Evolutionary conservation across 2,797 vertebrate species (phyloP).

Genomic region (Percopsis omiscomaycus): DNA sequence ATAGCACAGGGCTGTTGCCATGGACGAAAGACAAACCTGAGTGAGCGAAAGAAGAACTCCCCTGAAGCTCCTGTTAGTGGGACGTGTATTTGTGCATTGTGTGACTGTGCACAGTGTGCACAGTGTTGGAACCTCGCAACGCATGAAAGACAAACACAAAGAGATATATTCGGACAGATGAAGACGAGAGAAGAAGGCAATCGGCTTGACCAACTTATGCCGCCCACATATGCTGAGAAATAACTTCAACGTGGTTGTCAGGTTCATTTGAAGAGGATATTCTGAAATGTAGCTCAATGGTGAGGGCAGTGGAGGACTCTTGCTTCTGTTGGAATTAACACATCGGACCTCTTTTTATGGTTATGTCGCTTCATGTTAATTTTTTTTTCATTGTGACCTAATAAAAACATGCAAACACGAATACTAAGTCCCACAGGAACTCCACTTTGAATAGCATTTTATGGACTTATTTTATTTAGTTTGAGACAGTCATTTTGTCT

Average conservation of each 20-base stretch:
- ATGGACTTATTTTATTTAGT: conserved; percentile 46
- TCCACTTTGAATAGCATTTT: conserved; percentile 46
- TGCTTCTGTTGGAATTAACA: neutral
- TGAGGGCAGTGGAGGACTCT: conserved; percentile 14
- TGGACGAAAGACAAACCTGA: conserved; percentile 70
- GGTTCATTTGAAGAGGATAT: conserved; percentile 32
- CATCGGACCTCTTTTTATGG: too few species aligned
- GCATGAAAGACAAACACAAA: conserved; percentile 55
- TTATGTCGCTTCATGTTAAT: too few species aligned
- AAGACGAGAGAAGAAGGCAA: conserved; percentile 4
- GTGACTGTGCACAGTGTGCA: conserved; percentile 27
- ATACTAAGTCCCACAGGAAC: too few species aligned
- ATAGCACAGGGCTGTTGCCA: conserved; percentile 69
- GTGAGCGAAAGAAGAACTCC: conserved; percentile 45
- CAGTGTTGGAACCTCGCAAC: conserved; percentile 51
- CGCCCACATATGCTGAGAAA: conserved; percentile 32
- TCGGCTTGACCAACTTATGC: neutral
- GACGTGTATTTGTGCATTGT: conserved; percentile 68
- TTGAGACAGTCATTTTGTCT: conserved; percentile 47
- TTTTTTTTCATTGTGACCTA: too few species aligned
- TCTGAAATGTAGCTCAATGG: conserved; percentile 25
- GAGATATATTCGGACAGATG: conserved; percentile 49
- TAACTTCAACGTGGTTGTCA: conserved; percentile 23
- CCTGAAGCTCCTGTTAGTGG: conserved; percentile 60
- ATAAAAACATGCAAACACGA: too few species aligned